A percentile compares a stretch with the other conserved stretches of the same genome.
Conservation (phyloP, 2,888 invertebrate species). For the Tuberolachnus salignus region DNA sequence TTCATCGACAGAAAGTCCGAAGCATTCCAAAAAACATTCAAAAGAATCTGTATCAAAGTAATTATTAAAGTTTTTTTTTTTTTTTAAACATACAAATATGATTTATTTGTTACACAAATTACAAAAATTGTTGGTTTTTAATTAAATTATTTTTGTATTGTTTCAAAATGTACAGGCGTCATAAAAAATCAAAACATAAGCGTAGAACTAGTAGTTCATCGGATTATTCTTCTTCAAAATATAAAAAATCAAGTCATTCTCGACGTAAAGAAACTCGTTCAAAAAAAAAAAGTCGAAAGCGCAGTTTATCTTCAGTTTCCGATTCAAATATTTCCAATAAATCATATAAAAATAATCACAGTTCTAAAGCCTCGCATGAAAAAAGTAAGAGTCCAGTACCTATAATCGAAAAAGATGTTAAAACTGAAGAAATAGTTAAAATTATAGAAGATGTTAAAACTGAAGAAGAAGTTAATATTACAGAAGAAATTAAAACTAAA, state of each 20-base stretch:
- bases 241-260: conserved; percentile 23
- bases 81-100: background rate
- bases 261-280: conserved; percentile 15
- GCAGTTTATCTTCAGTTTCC: conserved; percentile 12
- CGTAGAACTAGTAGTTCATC: conserved; percentile 31
- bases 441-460: too few species aligned
- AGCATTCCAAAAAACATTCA: conserved; percentile 21
- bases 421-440: too few species aligned
- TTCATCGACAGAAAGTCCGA: conserved; percentile 26
- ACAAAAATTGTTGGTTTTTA: too few species aligned
- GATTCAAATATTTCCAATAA: conserved; percentile 1
- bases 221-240: conserved; percentile 24
- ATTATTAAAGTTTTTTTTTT: too few species aligned
- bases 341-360: conserved; percentile 1
- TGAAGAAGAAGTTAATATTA: too few species aligned
- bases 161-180: background rate
- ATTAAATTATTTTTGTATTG: background rate
- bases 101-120: background rate
- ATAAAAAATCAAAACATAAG: conserved; percentile 36
- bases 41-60: conserved; percentile 8
- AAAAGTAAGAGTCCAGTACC: background rate
- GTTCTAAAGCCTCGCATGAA: background rate
- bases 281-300: conserved; percentile 22
- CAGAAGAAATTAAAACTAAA: too few species aligned
- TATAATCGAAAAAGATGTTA: too few species aligned